A percentile compares a stretch with the other conserved stretches of the same genome.
Evolutionary conservation across 2,888 invertebrate species (phyloP).

Genomic region (Apodemia mormo): DNA sequence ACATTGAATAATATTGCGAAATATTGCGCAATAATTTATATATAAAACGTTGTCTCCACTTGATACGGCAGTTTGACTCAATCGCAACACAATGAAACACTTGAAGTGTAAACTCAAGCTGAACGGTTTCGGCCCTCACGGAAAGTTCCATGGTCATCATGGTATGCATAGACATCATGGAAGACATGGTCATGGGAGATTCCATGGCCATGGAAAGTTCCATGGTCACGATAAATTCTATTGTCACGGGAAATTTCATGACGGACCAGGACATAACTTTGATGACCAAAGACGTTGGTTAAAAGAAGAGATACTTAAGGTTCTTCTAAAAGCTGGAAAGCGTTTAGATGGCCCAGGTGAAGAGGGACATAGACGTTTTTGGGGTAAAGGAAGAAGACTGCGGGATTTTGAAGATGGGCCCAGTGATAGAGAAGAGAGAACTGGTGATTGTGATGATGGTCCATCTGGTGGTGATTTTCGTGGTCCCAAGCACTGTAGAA

Average conservation of each 20-base stretch:
- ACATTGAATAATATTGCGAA: conserved; percentile 9
- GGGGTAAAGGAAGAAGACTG: background rate
- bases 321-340: background rate
- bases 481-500: background rate
- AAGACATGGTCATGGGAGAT: conserved; percentile 6
- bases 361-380: background rate
- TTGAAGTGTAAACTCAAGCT: conserved; percentile 18
- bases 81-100: conserved; percentile 9
- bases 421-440: background rate
- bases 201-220: background rate
- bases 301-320: background rate
- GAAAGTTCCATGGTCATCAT: background rate
- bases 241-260: background rate
- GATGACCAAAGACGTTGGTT: background rate
- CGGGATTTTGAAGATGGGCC: background rate
- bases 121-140: background rate
- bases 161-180: background rate
- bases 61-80: background rate
- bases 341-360: background rate
- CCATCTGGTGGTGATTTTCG: background rate
- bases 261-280: background rate
- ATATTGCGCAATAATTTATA: conserved; percentile 16
- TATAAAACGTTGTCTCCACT: background rate
- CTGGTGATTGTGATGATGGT: background rate
- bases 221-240: background rate